Evolutionary conservation across 2,113 vertebrate species (phyloP).

Genomic region (Willisornis vidua): DNA sequence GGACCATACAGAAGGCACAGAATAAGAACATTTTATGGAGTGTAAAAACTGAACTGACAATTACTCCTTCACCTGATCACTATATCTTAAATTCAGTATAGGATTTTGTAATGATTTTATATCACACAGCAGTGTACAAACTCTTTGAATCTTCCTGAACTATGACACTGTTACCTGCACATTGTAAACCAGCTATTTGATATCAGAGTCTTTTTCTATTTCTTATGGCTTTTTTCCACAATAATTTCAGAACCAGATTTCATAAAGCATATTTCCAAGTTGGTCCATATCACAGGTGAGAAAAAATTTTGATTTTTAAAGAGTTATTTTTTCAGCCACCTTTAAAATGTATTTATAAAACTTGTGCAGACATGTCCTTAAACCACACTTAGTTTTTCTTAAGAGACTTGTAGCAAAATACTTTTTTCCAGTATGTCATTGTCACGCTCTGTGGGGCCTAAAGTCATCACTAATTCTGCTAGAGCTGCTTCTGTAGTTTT

Average conservation of each 20-base stretch:
- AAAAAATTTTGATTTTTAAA: background rate
- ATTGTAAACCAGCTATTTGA: background rate
- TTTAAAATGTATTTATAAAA: background rate
- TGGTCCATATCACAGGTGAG: background rate
- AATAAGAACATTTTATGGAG: background rate
- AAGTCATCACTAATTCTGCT: background rate
- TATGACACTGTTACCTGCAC: background rate
- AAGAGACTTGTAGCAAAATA: background rate
- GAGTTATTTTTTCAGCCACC: background rate
- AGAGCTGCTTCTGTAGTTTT: background rate
- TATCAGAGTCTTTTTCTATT: background rate
- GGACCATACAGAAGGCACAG: background rate
- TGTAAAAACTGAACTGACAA: background rate
- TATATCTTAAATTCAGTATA: background rate
- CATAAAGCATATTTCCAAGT: background rate
- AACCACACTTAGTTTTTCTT: background rate
- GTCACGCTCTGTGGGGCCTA: too few species aligned
- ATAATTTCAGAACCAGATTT: background rate
- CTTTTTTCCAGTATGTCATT: background rate
- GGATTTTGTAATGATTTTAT: background rate
- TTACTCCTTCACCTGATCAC: background rate
- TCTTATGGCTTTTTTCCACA: background rate
- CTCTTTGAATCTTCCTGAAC: background rate
- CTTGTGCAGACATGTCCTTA: background rate
- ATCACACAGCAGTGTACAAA: background rate